Conservation (phyloP, 2,888 invertebrate species). For the Dasypogon diadema region DNA sequence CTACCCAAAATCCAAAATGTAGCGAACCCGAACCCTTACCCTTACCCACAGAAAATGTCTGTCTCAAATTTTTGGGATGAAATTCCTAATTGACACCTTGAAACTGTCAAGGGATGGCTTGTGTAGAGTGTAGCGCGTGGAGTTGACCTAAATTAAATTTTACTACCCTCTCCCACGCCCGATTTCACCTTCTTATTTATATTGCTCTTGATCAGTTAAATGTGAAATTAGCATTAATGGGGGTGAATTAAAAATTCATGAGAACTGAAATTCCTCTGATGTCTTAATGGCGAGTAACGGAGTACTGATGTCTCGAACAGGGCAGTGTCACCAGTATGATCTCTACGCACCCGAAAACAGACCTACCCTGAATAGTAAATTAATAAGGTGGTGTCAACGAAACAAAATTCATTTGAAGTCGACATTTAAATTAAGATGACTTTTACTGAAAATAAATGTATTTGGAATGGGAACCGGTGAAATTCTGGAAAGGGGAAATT, state of each 20-base stretch:
- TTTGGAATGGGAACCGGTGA: no score
- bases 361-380: background rate
- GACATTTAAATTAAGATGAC: background rate
- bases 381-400: background rate
- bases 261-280: conserved; percentile 5
- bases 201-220: conserved; percentile 22
- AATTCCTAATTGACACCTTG: background rate
- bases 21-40: background rate
- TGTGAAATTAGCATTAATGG: conserved; percentile 41
- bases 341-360: background rate
- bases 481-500: no score
- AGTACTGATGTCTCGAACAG: background rate
- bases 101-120: background rate
- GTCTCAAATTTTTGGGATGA: background rate
- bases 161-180: background rate
- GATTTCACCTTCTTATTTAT: conserved; percentile 31
- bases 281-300: background rate
- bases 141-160: conserved; percentile 26
- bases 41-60: background rate
- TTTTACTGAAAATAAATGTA: no score
- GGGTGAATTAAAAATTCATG: conserved; percentile 36
- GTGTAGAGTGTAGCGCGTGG: background rate
- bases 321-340: background rate
- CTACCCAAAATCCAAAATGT: background rate
- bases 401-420: background rate